Conservation (phyloP, 2,797 vertebrate genomes). For the Thripadectes ignobilis region DNA sequence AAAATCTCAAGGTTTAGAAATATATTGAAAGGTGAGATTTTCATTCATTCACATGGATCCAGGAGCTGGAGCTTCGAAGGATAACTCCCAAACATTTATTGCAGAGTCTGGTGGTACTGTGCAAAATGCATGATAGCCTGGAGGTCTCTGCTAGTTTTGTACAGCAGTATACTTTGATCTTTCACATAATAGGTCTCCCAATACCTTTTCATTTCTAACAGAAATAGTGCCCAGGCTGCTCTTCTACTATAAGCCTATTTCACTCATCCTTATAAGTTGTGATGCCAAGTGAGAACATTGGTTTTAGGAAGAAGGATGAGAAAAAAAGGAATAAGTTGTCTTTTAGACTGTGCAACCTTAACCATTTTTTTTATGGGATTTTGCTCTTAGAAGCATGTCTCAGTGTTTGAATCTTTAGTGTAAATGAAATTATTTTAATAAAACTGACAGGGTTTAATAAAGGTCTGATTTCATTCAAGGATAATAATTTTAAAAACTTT, state of each 20-base stretch:
- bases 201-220: constrained; percentile 34
- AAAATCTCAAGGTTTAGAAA: not conserved
- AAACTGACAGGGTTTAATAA: not conserved
- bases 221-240: not conserved
- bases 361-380: not conserved
- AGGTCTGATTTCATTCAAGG: not conserved
- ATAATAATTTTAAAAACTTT: not conserved
- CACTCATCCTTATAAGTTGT: not conserved
- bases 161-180: constrained; percentile 5
- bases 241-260: constrained; percentile 5
- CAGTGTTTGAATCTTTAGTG: not conserved
- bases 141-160: not conserved
- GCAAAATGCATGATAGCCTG: not conserved
- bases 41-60: not conserved
- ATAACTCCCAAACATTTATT: not conserved
- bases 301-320: not conserved
- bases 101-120: not conserved
- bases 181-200: constrained; percentile 28
- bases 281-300: constrained; percentile 1
- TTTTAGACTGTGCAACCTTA: not conserved
- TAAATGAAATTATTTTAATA: not conserved
- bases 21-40: not conserved
- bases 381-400: not conserved
- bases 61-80: not conserved
- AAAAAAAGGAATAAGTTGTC: not conserved